Evolutionary conservation across 2,888 invertebrate genomes (phyloP).

Genomic region (Ashinkailepas kermadecensis): DNA sequence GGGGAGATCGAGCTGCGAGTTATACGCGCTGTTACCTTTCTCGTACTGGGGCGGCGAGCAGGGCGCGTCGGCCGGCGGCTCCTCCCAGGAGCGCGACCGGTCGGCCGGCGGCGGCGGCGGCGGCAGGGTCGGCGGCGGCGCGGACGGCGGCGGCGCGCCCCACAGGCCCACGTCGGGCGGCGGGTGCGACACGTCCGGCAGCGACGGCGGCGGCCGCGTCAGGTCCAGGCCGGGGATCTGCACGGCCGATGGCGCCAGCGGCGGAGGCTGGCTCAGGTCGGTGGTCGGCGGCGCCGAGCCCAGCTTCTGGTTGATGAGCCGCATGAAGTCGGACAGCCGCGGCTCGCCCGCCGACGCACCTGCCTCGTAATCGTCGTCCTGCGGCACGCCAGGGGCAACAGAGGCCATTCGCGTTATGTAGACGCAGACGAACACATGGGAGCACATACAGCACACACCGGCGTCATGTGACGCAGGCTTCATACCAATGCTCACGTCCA

Average conservation of each 20-base stretch:
- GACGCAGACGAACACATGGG: no score
- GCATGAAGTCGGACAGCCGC: background rate
- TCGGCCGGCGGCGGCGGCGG: background rate
- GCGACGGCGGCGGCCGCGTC: constrained; percentile 19
- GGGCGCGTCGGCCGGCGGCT: background rate
- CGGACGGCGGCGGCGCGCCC: background rate
- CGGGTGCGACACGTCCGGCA: background rate
- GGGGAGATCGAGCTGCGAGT: constrained; percentile 1
- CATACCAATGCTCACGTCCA: no score
- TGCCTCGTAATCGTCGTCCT: background rate
- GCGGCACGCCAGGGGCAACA: background rate
- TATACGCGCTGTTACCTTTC: constrained; percentile 17
- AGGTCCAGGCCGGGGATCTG: constrained; percentile 18
- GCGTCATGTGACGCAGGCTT: no score
- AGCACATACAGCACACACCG: no score
- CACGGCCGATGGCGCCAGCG: background rate
- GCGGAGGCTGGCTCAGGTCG: background rate
- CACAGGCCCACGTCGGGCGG: background rate
- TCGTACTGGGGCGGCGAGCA: constrained; percentile 10
- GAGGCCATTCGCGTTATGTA: no score
- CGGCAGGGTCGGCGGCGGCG: constrained; percentile 2
- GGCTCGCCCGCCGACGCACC: background rate
- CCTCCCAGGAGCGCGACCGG: constrained; percentile 3
- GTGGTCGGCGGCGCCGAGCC: background rate
- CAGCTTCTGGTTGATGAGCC: background rate